These are phyloP conservation scores for Megalops cyprinoides DNA, from an alignment of 2,797 vertebrate species.

Conservation along the genomic window DNA sequence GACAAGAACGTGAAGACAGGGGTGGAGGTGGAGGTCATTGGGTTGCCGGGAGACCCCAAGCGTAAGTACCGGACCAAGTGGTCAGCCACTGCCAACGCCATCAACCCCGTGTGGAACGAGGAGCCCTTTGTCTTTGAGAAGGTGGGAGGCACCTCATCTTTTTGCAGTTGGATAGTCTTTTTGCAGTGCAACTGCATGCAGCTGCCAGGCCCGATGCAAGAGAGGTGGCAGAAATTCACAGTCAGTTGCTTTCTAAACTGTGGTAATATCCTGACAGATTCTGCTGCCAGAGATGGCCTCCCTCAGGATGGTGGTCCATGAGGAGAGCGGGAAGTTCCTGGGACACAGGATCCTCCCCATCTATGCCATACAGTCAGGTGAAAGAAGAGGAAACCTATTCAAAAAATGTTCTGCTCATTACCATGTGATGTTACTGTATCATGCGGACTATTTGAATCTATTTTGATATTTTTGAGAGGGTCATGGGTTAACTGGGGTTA, in stretches of 20 bases:
- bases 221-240: neutral
- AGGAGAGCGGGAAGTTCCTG: slow-evolving; percentile 94
- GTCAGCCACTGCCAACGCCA: slow-evolving; percentile 83
- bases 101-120: slow-evolving; percentile 97
- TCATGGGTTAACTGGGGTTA: slow-evolving; percentile 30
- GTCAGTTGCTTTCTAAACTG: neutral
- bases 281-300: slow-evolving; percentile 91
- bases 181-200: too few relatives aligned
- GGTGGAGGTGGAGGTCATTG: slow-evolving; percentile 92
- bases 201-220: neutral
- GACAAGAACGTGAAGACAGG: slow-evolving; percentile 90
- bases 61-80: slow-evolving; percentile 92
- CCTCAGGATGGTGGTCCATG: slow-evolving; percentile 86
- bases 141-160: slow-evolving; percentile 65
- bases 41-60: slow-evolving; percentile 91
- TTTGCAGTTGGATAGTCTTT: neutral
- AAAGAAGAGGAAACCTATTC: slow-evolving; percentile 26
- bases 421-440: neutral
- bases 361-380: slow-evolving; percentile 88
- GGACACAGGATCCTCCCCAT: slow-evolving; percentile 93
- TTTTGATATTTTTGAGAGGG: neutral
- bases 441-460: neutral
- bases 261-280: slow-evolving; percentile 72
- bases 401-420: neutral
- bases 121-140: slow-evolving; percentile 97